Percentiles rank a stretch among this genome's conserved stretches.
Evolutionary conservation across 2,797 vertebrate species (phyloP).

Genomic region (Etheostoma perlongum): DNA sequence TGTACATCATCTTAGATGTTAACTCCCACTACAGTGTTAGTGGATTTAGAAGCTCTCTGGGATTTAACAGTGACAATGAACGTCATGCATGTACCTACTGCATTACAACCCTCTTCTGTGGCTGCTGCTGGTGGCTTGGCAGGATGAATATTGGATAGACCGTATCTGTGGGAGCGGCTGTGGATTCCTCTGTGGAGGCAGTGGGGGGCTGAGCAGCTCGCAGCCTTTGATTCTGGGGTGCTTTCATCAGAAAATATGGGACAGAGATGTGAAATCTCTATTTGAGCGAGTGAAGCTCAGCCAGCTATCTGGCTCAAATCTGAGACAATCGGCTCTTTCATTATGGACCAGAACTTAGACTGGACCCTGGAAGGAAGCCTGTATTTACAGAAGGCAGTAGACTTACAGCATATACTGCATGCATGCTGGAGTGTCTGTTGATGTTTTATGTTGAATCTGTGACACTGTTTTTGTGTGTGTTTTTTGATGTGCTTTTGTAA

Average conservation of each 20-base stretch:
- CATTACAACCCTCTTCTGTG: constrained; percentile 23
- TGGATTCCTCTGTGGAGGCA: constrained; percentile 47
- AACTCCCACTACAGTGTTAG: constrained; percentile 28
- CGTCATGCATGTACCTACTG: constrained; percentile 39
- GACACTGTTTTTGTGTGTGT: no score
- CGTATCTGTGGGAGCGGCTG: constrained; percentile 45
- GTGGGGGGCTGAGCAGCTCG: constrained; percentile 47
- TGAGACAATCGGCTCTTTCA: constrained; percentile 53
- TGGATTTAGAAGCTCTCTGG: constrained; percentile 20
- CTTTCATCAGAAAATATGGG: constrained; percentile 78
- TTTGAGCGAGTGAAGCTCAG: constrained; percentile 55
- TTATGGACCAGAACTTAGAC: constrained; percentile 46
- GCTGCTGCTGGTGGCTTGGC: constrained; percentile 29
- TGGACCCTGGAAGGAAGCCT: constrained; percentile 26
- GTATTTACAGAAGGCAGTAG: constrained; percentile 11
- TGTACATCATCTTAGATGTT: constrained; percentile 51
- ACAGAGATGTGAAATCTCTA: constrained; percentile 66
- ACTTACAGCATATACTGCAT: neutral
- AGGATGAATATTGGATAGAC: constrained; percentile 64
- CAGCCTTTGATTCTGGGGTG: constrained; percentile 72
- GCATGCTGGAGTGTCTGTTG: no score
- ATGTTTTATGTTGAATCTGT: no score
- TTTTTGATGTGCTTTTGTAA: no score
- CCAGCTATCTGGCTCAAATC: constrained; percentile 67
- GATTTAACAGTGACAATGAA: constrained; percentile 35